Base-by-base conservation (phyloP, 2,888 invertebrate species). In the Cataglyphis livida region DNA sequence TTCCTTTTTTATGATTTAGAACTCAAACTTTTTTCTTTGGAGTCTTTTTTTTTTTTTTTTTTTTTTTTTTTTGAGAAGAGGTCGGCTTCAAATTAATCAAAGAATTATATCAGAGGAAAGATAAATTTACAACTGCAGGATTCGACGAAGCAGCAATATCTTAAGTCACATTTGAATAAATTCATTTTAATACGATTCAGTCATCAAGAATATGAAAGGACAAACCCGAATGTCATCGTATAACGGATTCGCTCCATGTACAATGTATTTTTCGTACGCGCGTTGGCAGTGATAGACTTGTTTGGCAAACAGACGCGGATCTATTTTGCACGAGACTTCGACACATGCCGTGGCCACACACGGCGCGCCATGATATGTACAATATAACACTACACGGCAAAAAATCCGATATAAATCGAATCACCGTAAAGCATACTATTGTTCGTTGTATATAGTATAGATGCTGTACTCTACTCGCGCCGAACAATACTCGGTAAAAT, bases 391-490 rank as follows among this genome's bases (percentile, higher is more conserved):
- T 74, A 88, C 38, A 59, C n/a, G 59, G 25, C 73, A 76, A 84
- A 87, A 88, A 89, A 86, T 85, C 85, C 89, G 85, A 86, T 88
- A 88, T 89, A 89, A 89, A 89, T 89, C 89, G 87, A 89, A 89
- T 89, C 84, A 86, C 65, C 83, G 88, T 88, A 88, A 87, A 87
- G 86, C 86, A 83, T 78, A 70, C 79, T 74, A 87, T 87, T 87
- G 87, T 84, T 81, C 54, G 68, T 66, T 18, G 66, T 38, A 71
- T 57, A 74, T 41, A 74, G 61, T 61, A 74, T n/a, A 62, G 28
- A 84, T 76, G 57, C 62, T 32, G 32, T 7, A 44, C 54, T 62
- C 35, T 68, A 59, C 44, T 21, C 71, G 64, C 38, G 68, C 25
- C 57, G 57, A 35, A 74, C 74, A 66, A 78, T 84, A 66, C 64